Base-by-base conservation (phyloP, 2,113 vertebrate genomes). In the Oreochromis spilurus region DNA sequence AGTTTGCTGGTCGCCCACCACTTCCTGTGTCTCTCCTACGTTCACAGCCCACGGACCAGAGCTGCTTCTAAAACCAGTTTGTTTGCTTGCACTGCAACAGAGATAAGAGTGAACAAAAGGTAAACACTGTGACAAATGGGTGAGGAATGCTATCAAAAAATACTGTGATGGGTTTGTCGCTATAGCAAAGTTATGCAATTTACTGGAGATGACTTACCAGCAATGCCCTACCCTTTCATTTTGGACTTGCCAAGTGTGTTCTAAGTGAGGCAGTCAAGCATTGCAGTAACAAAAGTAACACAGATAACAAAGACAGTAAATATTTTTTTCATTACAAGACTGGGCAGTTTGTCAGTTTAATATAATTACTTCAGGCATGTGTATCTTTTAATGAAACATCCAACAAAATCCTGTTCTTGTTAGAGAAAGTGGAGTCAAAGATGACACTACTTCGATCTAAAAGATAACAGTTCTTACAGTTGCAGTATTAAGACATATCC, bases 1-100 rank as follows among this genome's bases (percentile, higher is more conserved):
- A 96, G 95, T 96, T 96, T 94, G 91, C 94, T 93, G 91, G 94
- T 95, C 96, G 95, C 96, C 96, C 96, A 97, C 96, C 91, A 84
- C 95, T 96, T 97, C 96, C 96, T 96, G 96, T 94, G 92, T 94
- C 91, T 93, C 95, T 95, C 93, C 95, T 90, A 93, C 93, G 86
- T 92, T 91, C 34, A 12, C 93, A 88, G 93, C 96, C 95, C 95
- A 96, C 94, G 89, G 91, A 94, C 87, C 91, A 87, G 87, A 85
- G 92, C 90, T 72, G 91, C 90, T 91, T 93, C 90, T 90, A 89
- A 88, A 96, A 95, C 85, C 91, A 94, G 93, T 93, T 91, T 93
- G 93, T 94, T 94, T 90, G 89, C 84, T 88, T 67, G 86, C 91
- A 87, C 48, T 70, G 82, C 62, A 86, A 75, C 84, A 67, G 82